Evolutionary conservation across 2,888 invertebrate species (phyloP).

Genomic region (Brenthis ino): DNA sequence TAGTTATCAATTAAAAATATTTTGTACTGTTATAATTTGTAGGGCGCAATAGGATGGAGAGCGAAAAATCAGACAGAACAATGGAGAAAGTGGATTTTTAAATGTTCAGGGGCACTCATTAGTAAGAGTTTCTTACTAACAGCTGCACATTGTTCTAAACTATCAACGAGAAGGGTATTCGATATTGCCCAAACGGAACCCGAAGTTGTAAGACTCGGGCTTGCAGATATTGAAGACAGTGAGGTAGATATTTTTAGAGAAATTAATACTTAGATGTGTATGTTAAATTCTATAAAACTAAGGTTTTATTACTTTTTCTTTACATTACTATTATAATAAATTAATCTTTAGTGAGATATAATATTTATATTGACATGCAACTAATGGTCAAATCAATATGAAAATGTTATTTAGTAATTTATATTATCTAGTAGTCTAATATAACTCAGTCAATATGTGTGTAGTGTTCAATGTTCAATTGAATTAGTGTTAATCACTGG

Average conservation of each 20-base stretch:
- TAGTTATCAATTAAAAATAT: background rate
- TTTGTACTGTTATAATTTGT: slow-evolving; percentile 4
- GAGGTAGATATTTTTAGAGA: background rate
- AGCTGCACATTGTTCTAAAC: slow-evolving; percentile 83
- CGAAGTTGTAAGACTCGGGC: slow-evolving; percentile 52
- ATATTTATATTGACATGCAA: too few relatives aligned
- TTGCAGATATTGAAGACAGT: slow-evolving; percentile 44
- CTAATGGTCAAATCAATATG: background rate
- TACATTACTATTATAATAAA: too few relatives aligned
- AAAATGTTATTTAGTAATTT: too few relatives aligned
- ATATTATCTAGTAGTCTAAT: too few relatives aligned
- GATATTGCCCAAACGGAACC: slow-evolving; percentile 44
- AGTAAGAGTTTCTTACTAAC: slow-evolving; percentile 83
- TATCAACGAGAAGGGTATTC: slow-evolving; percentile 24
- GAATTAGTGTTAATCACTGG: too few relatives aligned
- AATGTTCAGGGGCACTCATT: slow-evolving; percentile 85
- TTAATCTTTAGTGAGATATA: too few relatives aligned
- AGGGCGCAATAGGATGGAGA: slow-evolving; percentile 56
- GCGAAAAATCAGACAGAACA: slow-evolving; percentile 35
- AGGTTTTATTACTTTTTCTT: too few relatives aligned
- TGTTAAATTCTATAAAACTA: too few relatives aligned
- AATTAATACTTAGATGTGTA: background rate
- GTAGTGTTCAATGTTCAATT: too few relatives aligned
- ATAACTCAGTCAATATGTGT: too few relatives aligned
- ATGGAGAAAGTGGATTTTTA: slow-evolving; percentile 48